These are phyloP conservation scores for Eilema griseolum DNA, from an alignment of 2,888 invertebrate species.

Conservation along the genomic window DNA sequence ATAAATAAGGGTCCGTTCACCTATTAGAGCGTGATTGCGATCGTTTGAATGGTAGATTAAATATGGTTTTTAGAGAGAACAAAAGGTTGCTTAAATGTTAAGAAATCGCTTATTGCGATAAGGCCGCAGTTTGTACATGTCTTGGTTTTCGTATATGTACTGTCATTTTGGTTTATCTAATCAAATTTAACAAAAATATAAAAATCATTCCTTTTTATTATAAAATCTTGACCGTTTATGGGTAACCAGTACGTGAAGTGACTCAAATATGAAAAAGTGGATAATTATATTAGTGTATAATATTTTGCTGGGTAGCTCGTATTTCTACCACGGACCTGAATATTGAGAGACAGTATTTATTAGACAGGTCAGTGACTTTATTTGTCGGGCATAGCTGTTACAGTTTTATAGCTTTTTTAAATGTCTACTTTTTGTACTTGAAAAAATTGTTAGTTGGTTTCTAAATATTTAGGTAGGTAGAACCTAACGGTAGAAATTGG, in stretches of 20 bases:
- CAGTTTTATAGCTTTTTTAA: not conserved
- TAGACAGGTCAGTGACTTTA: conserved; percentile 11
- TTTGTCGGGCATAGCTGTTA: not conserved
- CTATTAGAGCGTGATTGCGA: too few species aligned
- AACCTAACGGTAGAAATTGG: not conserved
- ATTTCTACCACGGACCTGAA: conserved; percentile 5
- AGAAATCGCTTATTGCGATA: too few species aligned
- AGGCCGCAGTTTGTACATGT: too few species aligned
- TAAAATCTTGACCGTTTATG: too few species aligned
- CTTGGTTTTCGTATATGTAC: not conserved
- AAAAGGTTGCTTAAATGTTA: too few species aligned
- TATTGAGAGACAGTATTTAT: not conserved
- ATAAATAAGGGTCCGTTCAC: too few species aligned
- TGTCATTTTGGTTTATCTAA: too few species aligned
- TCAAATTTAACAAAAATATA: not conserved
- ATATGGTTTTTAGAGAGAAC: too few species aligned
- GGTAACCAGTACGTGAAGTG: too few species aligned
- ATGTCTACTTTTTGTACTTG: not conserved
- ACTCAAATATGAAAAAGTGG: not conserved
- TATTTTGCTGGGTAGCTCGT: not conserved
- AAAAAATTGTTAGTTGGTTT: not conserved
- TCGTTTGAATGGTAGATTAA: too few species aligned
- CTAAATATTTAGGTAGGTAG: too few species aligned
- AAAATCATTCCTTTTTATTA: not conserved
- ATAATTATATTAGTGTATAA: not conserved